These are phyloP conservation scores for Cheilosia grossa DNA, from an alignment of 2,888 invertebrate species.

Conservation along the genomic window DNA sequence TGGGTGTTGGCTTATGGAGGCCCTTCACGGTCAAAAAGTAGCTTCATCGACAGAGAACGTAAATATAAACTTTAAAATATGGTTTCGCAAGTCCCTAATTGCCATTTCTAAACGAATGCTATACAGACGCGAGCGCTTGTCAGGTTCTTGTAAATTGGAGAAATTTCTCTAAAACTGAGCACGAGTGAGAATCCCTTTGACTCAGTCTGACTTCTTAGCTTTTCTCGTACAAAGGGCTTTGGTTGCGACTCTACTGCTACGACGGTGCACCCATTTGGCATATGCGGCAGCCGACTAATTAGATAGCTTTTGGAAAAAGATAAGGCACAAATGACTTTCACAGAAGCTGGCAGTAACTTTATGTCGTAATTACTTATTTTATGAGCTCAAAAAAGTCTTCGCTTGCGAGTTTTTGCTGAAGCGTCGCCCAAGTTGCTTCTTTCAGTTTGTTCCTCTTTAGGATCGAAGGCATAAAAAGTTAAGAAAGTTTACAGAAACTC, in stretches of 20 bases:
- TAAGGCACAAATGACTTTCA: neutral
- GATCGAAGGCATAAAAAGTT: too few relatives aligned
- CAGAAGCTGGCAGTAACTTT: slow-evolving; percentile 5
- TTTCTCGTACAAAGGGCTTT: neutral
- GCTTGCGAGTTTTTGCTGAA: slow-evolving; percentile 5
- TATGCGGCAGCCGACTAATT: neutral
- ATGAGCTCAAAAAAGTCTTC: slow-evolving; percentile 27
- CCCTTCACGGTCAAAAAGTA: slow-evolving; percentile 1
- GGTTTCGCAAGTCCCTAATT: slow-evolving; percentile 47
- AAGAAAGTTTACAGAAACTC: too few relatives aligned
- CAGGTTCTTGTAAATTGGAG: neutral
- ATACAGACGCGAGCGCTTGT: neutral
- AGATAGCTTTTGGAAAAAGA: neutral
- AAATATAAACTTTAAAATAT: slow-evolving; percentile 25
- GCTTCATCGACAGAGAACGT: slow-evolving; percentile 15
- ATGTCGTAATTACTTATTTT: slow-evolving; percentile 31
- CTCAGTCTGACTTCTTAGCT: neutral
- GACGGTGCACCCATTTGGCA: neutral
- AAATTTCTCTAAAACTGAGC: neutral
- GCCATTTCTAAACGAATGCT: slow-evolving; percentile 22
- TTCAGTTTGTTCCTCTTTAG: too few relatives aligned
- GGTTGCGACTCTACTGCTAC: neutral
- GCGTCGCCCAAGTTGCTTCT: too few relatives aligned
- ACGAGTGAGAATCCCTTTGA: too few relatives aligned
- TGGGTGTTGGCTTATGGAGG: neutral